Conservation (phyloP, 2,888 invertebrate species). For the Phyto melanocephala region DNA sequence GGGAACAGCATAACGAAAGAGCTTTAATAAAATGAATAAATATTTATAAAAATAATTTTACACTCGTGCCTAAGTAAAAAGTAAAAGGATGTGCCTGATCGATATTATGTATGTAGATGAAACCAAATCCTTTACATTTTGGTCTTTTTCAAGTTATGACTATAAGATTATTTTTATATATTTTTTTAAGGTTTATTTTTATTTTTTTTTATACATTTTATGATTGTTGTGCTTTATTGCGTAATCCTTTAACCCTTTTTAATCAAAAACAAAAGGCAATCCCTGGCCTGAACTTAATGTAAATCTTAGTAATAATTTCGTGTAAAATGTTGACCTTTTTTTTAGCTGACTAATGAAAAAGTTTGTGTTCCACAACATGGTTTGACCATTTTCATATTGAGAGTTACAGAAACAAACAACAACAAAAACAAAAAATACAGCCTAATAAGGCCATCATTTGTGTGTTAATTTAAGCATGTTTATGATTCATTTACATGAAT, state of each 20-base stretch:
- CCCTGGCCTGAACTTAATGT: no score
- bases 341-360: neutral
- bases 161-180: slow-evolving; percentile 31
- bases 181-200: neutral
- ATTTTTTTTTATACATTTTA: neutral
- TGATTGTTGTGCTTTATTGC: slow-evolving; percentile 1
- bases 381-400: neutral
- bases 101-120: no score
- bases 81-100: neutral
- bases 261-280: no score
- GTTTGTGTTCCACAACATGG: neutral
- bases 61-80: neutral
- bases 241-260: neutral
- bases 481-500: slow-evolving; percentile 27
- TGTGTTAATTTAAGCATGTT: slow-evolving; percentile 39
- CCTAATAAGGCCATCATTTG: slow-evolving; percentile 35
- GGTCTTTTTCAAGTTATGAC: slow-evolving; percentile 27
- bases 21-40: neutral
- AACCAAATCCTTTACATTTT: neutral
- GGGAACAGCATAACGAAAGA: neutral
- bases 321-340: slow-evolving; percentile 24
- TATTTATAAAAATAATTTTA: slow-evolving; percentile 41
- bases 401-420: neutral
- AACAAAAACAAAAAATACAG: no score
- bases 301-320: neutral